Evolutionary conservation across 1,140 invertebrate species (phyloP).

Genomic region (Asobara japonica): DNA sequence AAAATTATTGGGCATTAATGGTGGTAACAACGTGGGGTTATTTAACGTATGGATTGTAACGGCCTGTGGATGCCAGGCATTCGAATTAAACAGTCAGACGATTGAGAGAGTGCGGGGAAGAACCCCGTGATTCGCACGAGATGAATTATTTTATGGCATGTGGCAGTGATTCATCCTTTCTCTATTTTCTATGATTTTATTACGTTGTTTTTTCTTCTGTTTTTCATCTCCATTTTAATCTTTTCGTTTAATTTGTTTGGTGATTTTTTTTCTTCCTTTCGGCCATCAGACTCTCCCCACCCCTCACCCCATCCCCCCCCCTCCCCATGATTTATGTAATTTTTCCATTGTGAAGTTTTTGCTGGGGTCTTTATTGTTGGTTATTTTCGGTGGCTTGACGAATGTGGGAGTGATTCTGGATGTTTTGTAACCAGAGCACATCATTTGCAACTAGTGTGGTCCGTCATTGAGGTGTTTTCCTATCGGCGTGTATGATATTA

Average conservation of each 20-base stretch:
- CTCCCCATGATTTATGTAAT: conserved; percentile 1
- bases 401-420: conserved; percentile 5
- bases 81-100: not conserved
- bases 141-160: conserved; percentile 30
- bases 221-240: not conserved
- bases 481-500: not conserved
- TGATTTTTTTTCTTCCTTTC: not conserved
- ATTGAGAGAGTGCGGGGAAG: not conserved
- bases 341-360: conserved; percentile 3
- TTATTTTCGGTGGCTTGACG: conserved; percentile 9
- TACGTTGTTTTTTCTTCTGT: not conserved
- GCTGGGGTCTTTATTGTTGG: conserved; percentile 3
- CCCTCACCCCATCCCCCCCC: no score
- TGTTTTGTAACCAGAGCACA: conserved; percentile 11
- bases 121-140: conserved; percentile 13
- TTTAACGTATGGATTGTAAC: not conserved
- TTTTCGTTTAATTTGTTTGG: not conserved
- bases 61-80: not conserved
- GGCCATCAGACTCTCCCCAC: no score
- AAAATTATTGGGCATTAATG: not conserved
- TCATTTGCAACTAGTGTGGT: conserved; percentile 3
- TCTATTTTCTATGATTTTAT: not conserved
- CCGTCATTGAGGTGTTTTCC: not conserved
- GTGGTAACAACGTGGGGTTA: not conserved
- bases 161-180: conserved; percentile 30